Conservation (phyloP, 2,797 vertebrate genomes). For the Florisuga fusca region DNA sequence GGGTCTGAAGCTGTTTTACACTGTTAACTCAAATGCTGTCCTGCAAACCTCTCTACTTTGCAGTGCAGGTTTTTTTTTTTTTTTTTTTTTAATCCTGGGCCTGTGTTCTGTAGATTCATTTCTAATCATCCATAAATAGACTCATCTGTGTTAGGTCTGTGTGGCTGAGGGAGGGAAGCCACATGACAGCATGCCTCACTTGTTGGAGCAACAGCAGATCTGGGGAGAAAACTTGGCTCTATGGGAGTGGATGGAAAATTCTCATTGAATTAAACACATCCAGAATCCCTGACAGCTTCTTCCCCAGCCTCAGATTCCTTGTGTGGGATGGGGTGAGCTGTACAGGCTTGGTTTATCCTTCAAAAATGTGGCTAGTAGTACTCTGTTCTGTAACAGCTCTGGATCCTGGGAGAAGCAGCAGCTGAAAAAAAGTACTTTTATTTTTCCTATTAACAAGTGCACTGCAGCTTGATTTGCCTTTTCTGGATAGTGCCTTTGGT, state of each 20-base stretch:
- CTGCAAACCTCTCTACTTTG: neutral
- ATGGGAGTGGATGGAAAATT: slow-evolving; percentile 60
- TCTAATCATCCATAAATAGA: slow-evolving; percentile 70
- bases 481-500: neutral
- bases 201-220: slow-evolving; percentile 72
- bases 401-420: neutral
- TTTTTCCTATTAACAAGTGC: neutral
- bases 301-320: slow-evolving; percentile 36
- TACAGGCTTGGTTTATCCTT: slow-evolving; percentile 21
- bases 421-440: neutral
- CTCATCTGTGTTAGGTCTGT: slow-evolving; percentile 61
- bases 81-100: slow-evolving; percentile 5
- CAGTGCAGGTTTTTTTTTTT: neutral
- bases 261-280: slow-evolving; percentile 57
- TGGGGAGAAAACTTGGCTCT: slow-evolving; percentile 62
- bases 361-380: slow-evolving; percentile 18
- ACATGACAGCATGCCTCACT: slow-evolving; percentile 58
- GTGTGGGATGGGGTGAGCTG: slow-evolving; percentile 56
- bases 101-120: slow-evolving; percentile 38
- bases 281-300: slow-evolving; percentile 60
- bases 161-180: slow-evolving; percentile 63
- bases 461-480: neutral
- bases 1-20: neutral
- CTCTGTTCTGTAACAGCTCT: neutral
- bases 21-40: neutral